These are phyloP conservation scores for Petroica traversi DNA, from an alignment of 2,113 vertebrate species.

Conservation along the genomic window DNA sequence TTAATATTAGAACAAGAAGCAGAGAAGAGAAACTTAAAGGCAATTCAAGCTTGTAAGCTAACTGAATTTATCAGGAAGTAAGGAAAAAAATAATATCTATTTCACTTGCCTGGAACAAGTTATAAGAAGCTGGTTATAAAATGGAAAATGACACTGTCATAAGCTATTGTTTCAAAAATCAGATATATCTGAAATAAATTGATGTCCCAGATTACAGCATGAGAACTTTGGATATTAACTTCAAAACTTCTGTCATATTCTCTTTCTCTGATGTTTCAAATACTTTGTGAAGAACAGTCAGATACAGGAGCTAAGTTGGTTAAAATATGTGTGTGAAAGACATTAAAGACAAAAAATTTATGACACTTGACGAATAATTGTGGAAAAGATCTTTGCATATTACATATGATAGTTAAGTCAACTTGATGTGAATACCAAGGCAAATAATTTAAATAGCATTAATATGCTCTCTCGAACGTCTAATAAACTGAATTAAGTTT, in stretches of 20 bases:
- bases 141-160: slow-evolving; percentile 48
- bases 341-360: neutral
- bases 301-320: neutral
- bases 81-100: slow-evolving; percentile 25
- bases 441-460: neutral
- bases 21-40: slow-evolving; percentile 5
- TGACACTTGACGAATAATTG: neutral
- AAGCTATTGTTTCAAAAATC: slow-evolving; percentile 12
- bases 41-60: slow-evolving; percentile 7
- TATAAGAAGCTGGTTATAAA: slow-evolving; percentile 22
- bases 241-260: slow-evolving; percentile 1
- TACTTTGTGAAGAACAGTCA: neutral
- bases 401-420: neutral
- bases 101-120: slow-evolving; percentile 22
- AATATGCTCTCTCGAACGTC: neutral
- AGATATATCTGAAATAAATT: neutral
- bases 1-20: neutral
- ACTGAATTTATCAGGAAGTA: slow-evolving; percentile 3
- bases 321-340: neutral
- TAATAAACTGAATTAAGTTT: neutral
- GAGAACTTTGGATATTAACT: neutral
- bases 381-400: neutral
- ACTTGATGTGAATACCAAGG: neutral
- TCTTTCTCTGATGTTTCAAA: neutral
- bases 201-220: neutral